These are phyloP conservation scores for Asarcornis scutulata DNA, from an alignment of 2,113 vertebrate genomes.

Conservation along the genomic window DNA sequence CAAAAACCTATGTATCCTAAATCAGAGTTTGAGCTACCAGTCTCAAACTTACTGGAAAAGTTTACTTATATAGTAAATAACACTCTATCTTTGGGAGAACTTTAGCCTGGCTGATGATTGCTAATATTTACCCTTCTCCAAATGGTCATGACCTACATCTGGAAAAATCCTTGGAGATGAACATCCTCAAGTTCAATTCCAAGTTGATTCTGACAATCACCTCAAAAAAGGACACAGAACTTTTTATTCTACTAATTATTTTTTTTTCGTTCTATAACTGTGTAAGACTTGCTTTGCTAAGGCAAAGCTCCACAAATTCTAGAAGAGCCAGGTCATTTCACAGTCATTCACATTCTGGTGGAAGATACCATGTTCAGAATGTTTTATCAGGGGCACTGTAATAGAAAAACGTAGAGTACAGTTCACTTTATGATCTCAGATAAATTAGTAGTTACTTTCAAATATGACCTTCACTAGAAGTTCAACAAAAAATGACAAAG, in stretches of 20 bases:
- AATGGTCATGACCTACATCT: not conserved
- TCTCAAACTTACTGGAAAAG: not conserved
- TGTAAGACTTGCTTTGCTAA: not conserved
- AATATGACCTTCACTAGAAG: not conserved
- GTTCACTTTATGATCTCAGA: not conserved
- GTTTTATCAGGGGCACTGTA: not conserved
- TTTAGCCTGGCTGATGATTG: not conserved
- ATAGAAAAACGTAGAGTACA: not conserved
- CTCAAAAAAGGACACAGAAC: not conserved
- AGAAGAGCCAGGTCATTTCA: not conserved
- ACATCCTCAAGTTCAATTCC: not conserved
- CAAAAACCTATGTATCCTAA: too few relatives aligned
- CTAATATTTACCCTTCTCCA: not conserved
- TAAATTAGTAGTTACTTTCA: not conserved
- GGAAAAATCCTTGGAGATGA: not conserved
- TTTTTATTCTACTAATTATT: not conserved
- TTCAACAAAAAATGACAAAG: not conserved
- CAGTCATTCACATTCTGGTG: not conserved
- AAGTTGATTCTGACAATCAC: fast-evolving
- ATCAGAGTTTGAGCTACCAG: not conserved
- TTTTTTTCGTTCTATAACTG: not conserved
- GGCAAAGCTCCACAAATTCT: not conserved
- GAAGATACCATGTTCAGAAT: not conserved
- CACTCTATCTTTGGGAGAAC: not conserved
- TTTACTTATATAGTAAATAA: not conserved